Conservation (phyloP, 2,888 invertebrate species). For the Villa cingulata region DNA sequence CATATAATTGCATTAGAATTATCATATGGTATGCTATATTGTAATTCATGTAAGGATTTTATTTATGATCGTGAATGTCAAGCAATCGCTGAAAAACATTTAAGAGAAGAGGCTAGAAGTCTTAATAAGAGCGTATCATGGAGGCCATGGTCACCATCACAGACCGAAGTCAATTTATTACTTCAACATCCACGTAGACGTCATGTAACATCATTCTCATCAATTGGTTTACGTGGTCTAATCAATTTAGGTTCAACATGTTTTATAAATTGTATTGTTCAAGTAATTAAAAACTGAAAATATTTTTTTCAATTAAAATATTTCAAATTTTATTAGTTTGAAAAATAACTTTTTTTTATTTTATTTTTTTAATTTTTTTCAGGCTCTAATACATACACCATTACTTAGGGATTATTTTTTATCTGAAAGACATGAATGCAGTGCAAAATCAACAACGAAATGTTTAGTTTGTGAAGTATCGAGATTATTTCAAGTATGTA, state of each 20-base stretch:
- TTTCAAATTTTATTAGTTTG: not conserved
- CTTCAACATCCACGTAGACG: constrained; percentile 63
- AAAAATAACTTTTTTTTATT: not conserved
- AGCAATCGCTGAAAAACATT: constrained; percentile 42
- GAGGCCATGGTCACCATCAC: constrained; percentile 66
- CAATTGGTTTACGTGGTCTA: constrained; percentile 81
- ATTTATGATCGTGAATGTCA: constrained; percentile 68
- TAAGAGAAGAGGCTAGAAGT: constrained; percentile 44
- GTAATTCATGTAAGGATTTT: constrained; percentile 83
- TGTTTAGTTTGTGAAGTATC: constrained; percentile 94
- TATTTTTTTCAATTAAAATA: not conserved
- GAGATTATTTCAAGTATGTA: constrained; percentile 79
- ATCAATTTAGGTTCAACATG: constrained; percentile 95
- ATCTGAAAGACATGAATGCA: constrained; percentile 81
- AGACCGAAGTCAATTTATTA: constrained; percentile 61
- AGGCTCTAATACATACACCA: constrained; percentile 89
- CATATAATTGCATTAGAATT: constrained; percentile 80
- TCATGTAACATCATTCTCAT: constrained; percentile 65
- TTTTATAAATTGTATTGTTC: constrained; percentile 97
- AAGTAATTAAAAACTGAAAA: constrained; percentile 39
- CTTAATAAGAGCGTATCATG: constrained; percentile 48
- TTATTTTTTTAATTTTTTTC: too few relatives aligned
- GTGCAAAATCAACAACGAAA: constrained; percentile 44
- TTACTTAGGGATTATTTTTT: constrained; percentile 89
- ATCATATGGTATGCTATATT: constrained; percentile 76